Base-by-base conservation (phyloP, 2,888 invertebrate species). In the Amblyjoppa fuscipennis region DNA sequence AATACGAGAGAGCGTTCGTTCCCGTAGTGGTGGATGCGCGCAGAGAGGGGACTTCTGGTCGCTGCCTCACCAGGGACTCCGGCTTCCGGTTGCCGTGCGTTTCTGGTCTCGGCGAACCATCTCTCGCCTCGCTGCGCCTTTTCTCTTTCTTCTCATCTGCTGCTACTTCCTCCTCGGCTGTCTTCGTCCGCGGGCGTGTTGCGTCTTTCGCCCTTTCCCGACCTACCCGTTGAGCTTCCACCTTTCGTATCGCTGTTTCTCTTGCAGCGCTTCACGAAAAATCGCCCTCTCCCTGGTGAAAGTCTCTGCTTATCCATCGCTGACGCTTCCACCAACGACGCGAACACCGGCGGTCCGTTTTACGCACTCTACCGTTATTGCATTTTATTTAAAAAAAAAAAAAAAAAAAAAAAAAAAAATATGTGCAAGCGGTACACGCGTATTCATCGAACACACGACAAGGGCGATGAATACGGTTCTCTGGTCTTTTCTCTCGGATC, bases 1-100 rank as follows among this genome's bases (percentile, higher is more conserved):
- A 88, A 88, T 89, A 87, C 83, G 87, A 80, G 84, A 86, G 85
- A 59, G 28, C 59, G 25, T 28, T 53, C 77, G 81, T 76, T 76
- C 70, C 69, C 69, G 75, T 68, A 79, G 71, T 25, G 82, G 64
- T 75, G 79, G 76, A 31, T 59, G 45, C 61, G 45, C 34, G 49
- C 69, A 51, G 45, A 70, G 79, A 56, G 78, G 61, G 81, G 78
- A 87, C 71, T 84, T 81, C 69, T 68, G 61, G 69, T 74, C 69
- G 71, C 61, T 59, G 68, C 41, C 51, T n/a, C 7, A 20, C 64
- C 13, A 31, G 13, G 34, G 6, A 38, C 74, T 68, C 49, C 59
- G 25, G 68, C 61, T 73, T 70, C 38, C 16, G 76, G 59, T 38
- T 84, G 70, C 75, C 75, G 49, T 20, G 20, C 28, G 71, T 69